Evolutionary conservation across 92 coral and sea anemone genomes (phyloP).

Genomic region (Plumapathes pennacea): DNA sequence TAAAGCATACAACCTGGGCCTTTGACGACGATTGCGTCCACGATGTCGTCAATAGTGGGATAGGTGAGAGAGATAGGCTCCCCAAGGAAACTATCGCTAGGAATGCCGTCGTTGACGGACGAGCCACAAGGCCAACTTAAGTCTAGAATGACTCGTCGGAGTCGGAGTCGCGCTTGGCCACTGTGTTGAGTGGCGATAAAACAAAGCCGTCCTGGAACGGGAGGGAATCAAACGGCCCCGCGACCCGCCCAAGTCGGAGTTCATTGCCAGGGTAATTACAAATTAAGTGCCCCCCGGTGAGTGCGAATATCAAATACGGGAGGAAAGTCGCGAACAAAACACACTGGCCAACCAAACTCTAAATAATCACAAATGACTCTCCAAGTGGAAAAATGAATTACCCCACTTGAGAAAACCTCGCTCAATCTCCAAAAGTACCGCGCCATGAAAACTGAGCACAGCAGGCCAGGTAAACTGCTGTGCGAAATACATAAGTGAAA

Average conservation of each 20-base stretch:
- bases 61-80: neutral
- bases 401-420: slow-evolving; percentile 28
- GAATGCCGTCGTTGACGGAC: slow-evolving; percentile 36
- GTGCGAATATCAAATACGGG: slow-evolving; percentile 6
- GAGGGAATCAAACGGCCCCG: neutral
- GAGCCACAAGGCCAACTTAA: slow-evolving; percentile 37
- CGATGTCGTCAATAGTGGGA: slow-evolving; percentile 17
- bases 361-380: slow-evolving; percentile 30
- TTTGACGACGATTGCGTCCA: neutral
- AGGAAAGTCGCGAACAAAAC: neutral
- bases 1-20: slow-evolving; percentile 27
- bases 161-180: no score
- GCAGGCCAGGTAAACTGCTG: slow-evolving; percentile 19
- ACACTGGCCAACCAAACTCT: slow-evolving; percentile 25
- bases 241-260: neutral
- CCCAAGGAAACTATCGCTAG: slow-evolving; percentile 9
- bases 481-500: slow-evolving; percentile 34
- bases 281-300: slow-evolving; percentile 8
- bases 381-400: slow-evolving; percentile 19
- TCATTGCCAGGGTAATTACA: neutral
- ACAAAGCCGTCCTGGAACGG: slow-evolving; percentile 4
- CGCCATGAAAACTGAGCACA: slow-evolving; percentile 32
- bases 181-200: neutral
- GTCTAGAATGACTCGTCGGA: slow-evolving; percentile 20
- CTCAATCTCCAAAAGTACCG: slow-evolving; percentile 25